phyloP scores from a whole-genome alignment of 2,113 vertebrate genomes.

The Campylomormyrus tamandua region DNA sequence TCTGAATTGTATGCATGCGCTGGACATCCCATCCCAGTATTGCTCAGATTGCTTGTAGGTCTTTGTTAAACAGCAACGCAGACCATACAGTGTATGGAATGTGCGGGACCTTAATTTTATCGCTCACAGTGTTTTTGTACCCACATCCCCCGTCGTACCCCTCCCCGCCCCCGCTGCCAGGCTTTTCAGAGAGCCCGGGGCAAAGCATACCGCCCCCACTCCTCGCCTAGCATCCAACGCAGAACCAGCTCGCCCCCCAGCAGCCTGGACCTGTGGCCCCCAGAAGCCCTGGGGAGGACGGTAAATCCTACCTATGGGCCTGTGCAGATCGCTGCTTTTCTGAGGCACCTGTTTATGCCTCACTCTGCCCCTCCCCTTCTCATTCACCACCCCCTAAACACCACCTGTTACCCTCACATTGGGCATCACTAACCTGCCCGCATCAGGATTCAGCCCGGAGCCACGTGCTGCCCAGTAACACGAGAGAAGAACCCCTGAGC shows the following conservation, averaged over 20 bases:
- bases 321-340: not conserved
- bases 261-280: constrained; percentile 57
- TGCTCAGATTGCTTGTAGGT: not conserved
- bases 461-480: not conserved
- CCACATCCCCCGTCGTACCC: not conserved
- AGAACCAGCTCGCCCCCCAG: constrained; percentile 52
- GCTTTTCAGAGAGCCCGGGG: constrained; percentile 77
- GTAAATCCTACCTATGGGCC: constrained; percentile 52
- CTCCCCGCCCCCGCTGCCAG: constrained; percentile 45
- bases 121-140: constrained; percentile 5
- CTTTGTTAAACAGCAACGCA: not conserved
- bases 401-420: not conserved
- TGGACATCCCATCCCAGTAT: not conserved
- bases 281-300: constrained; percentile 65
- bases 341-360: not conserved
- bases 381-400: not conserved
- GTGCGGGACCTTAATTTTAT: not conserved
- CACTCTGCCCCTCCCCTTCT: not conserved
- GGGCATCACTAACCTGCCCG: not conserved
- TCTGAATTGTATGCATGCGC: not conserved
- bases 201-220: constrained; percentile 47
- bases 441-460: not conserved
- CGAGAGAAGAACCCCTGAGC: not conserved
- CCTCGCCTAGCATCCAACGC: constrained; percentile 51
- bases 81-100: not conserved